Evolutionary conservation across 2,797 vertebrate species (phyloP), one percentile per base, ranked within the genome.

Genomic region (Ficedula albicollis): DNA sequence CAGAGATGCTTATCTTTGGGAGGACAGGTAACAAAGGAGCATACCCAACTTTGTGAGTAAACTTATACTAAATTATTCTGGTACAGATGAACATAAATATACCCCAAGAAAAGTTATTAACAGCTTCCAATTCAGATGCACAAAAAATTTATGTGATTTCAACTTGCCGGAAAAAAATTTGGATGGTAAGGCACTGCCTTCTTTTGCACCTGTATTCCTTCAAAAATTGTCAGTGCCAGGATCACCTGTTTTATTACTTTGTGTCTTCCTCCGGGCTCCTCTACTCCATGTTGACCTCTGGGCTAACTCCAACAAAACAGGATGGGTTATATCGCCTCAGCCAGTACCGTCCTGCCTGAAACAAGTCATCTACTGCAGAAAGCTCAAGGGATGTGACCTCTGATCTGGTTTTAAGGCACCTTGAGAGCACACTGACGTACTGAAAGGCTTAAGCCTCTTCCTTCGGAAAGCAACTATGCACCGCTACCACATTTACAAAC

Each of bases 361-460:
- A 56, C 4, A 26, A 67, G 49, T 19, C 66, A 87, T 10, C 21
- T 30, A 15, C 16, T 2, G 10, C 32, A 36, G 25, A 51, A 80
- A 48, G 60, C 29, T 77, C 48, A 39, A 20, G 14, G 41, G 16
- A 4, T 23, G 32, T 26, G 16, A 69, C 6, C 17, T 69, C 48
- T 38, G n/a, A 67, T 17, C 15, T 34, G 41, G 2, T 27, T 86
- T 46, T 23, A 78, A 64, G 15, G 19, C 27, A 32, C 9, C 36
- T 8, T 29, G 15, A 6, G 21, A 70, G 19, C 44, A 58, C 0
- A 10, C 10, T 54, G 63, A 60, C 2, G 1, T 21, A 29, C 2
- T 9, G 54, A 39, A 32, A 29, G 13, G 64, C n/a, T 59, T 29
- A 76, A 58, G 43, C 13, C 39, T 13, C 51, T 67, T 51, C 27